Base-by-base conservation (phyloP, 35 echinoderm and acorn worm genomes). In the Heliocidaris erythrogramma region DNA sequence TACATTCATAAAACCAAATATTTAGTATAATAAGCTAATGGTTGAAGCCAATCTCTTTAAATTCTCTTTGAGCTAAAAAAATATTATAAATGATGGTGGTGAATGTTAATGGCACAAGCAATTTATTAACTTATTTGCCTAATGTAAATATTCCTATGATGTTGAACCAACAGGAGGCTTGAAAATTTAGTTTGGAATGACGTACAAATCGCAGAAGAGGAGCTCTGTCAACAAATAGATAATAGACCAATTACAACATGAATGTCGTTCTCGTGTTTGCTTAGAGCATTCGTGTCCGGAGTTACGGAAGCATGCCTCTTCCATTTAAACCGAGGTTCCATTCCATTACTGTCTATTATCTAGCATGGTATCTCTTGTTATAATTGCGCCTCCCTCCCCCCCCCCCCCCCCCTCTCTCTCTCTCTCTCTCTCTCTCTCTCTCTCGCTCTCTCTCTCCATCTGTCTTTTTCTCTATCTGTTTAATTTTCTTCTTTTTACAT, bases 161-260 rank as follows among this genome's bases (percentile, higher is more conserved):
- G 5, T 10, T 56, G 9, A 56, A 56, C 11, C 52, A 27, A n/a
- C 27, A 27, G 14, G 5, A 7, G 65, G 27, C 65, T 27, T 78
- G 65, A 27, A 27, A 78, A 78, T n/a, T 7, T 18, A 78, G 21
- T 18, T 24, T 18, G 27, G 65, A 78, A 78, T 78, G 65, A 78
- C 65, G 65, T 78, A 17, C 18, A 6, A n/a, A 78, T n/a, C 27
- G 21, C 21, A 27, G 65, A 27, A 27, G 17, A 78, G 65, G 65
- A 78, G 21, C 65, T 78, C 65, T 78, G 65, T 78, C 65, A 78
- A 78, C 65, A 78, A 42, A n/a, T 27, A n/a, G 65, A 78, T 78
- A 78, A 78, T 78, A 78, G 65, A 4, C 65, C 65, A 78, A 78
- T 78, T 78, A 78, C 65, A 78, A 78, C 65, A 78, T 78, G 65